These are phyloP conservation scores for Dyspetes luteomarginatus DNA, from an alignment of 2,888 invertebrate genomes.

Conservation along the genomic window DNA sequence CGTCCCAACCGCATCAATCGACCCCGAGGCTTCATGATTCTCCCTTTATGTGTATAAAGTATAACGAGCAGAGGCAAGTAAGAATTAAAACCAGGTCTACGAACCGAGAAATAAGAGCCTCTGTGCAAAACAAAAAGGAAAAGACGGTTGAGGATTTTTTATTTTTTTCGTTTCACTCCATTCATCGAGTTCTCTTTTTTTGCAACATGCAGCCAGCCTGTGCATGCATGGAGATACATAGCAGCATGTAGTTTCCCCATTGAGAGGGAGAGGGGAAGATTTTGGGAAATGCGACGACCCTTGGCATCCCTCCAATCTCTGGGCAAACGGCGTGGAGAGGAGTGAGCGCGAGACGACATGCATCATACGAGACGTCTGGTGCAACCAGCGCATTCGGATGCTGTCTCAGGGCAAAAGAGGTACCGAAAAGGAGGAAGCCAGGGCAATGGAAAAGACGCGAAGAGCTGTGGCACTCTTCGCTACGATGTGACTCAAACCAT, in stretches of 20 bases:
- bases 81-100: not conserved
- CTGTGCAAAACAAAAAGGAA: conserved; percentile 27
- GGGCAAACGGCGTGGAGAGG: conserved; percentile 40
- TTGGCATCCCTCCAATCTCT: conserved; percentile 76
- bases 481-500: not conserved
- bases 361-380: conserved; percentile 77
- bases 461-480: conserved; percentile 20
- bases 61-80: conserved; percentile 15
- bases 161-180: conserved; percentile 15
- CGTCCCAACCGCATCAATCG: conserved; percentile 41
- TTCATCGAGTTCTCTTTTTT: not conserved
- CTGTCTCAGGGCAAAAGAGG: conserved; percentile 50
- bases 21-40: conserved; percentile 35
- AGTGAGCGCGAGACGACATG: conserved; percentile 69
- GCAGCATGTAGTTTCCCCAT: conserved; percentile 47
- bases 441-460: conserved; percentile 39
- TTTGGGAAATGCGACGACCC: conserved; percentile 72
- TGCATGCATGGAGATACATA: conserved; percentile 21
- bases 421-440: conserved; percentile 11
- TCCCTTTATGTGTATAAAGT: not conserved
- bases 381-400: conserved; percentile 77
- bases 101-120: conserved; percentile 23
- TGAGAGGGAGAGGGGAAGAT: conserved; percentile 47
- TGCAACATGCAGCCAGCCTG: not conserved
- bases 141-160: conserved; percentile 22